phyloP scores from a whole-genome alignment of 2,888 invertebrate species.

The Agrotis puta region DNA sequence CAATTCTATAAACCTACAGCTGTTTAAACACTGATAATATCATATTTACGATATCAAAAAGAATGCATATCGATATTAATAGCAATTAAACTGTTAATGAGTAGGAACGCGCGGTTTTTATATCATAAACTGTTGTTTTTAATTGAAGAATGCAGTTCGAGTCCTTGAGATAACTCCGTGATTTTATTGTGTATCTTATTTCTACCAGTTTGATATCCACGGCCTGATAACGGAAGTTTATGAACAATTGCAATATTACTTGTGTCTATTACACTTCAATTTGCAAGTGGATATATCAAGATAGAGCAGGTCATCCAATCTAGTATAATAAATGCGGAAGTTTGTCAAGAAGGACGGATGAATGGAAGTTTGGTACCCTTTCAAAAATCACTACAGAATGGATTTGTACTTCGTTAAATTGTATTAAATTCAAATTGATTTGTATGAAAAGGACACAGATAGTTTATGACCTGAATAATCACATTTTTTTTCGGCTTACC shows the following conservation, averaged over 20 bases:
- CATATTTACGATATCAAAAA: conserved; percentile 3
- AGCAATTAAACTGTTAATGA: conserved; percentile 20
- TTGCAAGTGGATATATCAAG: background rate
- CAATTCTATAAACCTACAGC: background rate
- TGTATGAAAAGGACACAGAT: too few species aligned
- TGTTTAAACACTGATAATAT: background rate
- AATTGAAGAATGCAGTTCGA: conserved; percentile 48
- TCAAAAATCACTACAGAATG: too few species aligned
- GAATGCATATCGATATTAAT: conserved; percentile 21
- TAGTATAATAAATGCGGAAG: background rate
- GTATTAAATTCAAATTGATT: too few species aligned
- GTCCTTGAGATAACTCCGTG: conserved; percentile 30
- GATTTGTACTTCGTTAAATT: too few species aligned
- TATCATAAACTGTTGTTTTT: conserved; percentile 30
- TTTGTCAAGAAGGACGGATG: too few species aligned
- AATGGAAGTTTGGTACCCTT: too few species aligned
- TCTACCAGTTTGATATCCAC: background rate
- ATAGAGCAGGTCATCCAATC: background rate
- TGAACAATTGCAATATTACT: background rate
- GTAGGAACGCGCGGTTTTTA: conserved; percentile 31
- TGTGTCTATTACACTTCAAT: background rate
- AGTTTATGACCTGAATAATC: too few species aligned
- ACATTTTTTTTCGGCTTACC: too few species aligned
- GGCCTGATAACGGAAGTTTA: conserved; percentile 1
- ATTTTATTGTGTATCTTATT: background rate